A percentile compares a stretch with the other conserved stretches of the same genome.
Conservation (phyloP, 2,113 vertebrate species). For the Grammomys surdaster region DNA sequence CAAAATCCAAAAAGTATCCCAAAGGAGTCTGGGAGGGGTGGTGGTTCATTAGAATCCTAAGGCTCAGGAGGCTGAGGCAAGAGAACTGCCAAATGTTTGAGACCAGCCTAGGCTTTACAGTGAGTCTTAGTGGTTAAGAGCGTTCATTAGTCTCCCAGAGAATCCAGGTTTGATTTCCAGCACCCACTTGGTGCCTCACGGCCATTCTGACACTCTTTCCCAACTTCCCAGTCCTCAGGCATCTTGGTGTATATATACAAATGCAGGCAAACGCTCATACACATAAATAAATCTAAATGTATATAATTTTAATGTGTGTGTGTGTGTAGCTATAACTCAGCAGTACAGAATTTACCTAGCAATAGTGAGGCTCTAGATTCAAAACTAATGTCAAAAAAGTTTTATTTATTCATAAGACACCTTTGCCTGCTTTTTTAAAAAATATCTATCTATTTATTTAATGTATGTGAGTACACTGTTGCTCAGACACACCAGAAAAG, state of each 20-base stretch:
- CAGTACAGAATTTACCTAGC: not conserved
- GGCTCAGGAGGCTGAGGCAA: not conserved
- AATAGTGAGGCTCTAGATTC: not conserved
- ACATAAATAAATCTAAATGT: not conserved
- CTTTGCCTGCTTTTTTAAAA: not conserved
- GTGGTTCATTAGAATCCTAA: not conserved
- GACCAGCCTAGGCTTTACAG: not conserved
- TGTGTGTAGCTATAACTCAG: not conserved
- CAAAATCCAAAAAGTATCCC: not conserved
- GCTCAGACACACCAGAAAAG: too few relatives aligned
- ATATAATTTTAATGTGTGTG: too few relatives aligned
- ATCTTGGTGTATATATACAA: not conserved
- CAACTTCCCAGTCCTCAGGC: not conserved
- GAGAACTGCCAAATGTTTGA: not conserved
- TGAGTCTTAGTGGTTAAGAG: not conserved
- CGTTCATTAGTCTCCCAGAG: not conserved
- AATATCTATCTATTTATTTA: too few relatives aligned
- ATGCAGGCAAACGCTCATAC: not conserved
- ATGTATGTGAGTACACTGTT: too few relatives aligned
- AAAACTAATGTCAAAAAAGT: not conserved
- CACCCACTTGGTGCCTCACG: not conserved
- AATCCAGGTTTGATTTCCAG: not conserved
- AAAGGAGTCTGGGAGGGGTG: not conserved
- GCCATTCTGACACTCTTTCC: not conserved
- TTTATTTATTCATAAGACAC: conserved; percentile 37